Conservation (phyloP, 2,797 vertebrate genomes). For the Molothrus aeneus region DNA sequence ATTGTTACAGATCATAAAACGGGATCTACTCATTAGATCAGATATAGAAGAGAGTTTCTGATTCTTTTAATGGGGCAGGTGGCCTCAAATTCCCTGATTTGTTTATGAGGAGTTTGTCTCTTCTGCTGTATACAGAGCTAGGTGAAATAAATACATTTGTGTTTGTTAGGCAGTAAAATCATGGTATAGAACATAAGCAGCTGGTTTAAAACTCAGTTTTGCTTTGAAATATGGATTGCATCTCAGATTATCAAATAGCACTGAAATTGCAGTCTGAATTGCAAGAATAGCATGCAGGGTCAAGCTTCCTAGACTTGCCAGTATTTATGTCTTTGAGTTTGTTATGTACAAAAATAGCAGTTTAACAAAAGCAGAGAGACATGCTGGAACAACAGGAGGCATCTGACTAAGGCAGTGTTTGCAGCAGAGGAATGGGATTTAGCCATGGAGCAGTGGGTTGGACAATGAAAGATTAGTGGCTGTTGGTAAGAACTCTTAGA, state of each 20-base stretch:
- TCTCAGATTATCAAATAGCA: not conserved
- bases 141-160: not conserved
- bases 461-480: not conserved
- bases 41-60: not conserved
- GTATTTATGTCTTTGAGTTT: not conserved
- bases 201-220: not conserved
- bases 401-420: not conserved
- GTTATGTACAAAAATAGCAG: not conserved
- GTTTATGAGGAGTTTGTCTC: not conserved
- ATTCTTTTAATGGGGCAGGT: not conserved
- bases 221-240: not conserved
- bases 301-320: not conserved
- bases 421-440: not conserved
- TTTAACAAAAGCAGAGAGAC: not conserved
- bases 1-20: not conserved
- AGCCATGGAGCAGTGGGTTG: not conserved
- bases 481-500: not conserved
- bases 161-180: not conserved
- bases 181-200: not conserved
- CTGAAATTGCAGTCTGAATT: not conserved
- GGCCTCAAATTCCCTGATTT: not conserved
- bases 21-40: not conserved
- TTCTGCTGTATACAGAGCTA: not conserved
- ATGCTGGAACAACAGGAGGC: not conserved
- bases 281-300: not conserved